Evolutionary conservation across 1,140 invertebrate genomes (phyloP).

Genomic region (Aphelenchoides avenae): DNA sequence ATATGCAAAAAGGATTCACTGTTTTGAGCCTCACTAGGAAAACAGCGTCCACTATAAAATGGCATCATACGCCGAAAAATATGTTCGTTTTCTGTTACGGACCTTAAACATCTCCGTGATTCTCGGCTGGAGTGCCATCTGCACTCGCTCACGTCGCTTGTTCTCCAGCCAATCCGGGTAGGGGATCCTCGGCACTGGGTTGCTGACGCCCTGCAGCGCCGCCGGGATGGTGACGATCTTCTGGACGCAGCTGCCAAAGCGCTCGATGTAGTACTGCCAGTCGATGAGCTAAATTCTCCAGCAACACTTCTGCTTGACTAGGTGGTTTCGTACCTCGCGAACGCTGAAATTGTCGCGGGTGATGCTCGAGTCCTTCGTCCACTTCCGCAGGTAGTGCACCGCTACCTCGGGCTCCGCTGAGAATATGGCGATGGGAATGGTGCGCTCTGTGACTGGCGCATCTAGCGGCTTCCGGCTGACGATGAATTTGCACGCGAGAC

Average conservation of each 20-base stretch:
- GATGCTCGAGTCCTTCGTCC: slow-evolving; percentile 72
- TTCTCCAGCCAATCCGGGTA: slow-evolving; percentile 98
- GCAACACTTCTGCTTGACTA: not conserved
- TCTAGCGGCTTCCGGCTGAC: slow-evolving; percentile 88
- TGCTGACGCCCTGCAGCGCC: slow-evolving; percentile 85
- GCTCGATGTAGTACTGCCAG: slow-evolving; percentile 95
- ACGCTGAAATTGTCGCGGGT: slow-evolving; percentile 78
- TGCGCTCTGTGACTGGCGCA: slow-evolving; percentile 80
- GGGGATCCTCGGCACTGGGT: slow-evolving; percentile 86
- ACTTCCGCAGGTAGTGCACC: slow-evolving; percentile 83
- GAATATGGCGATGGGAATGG: slow-evolving; percentile 92
- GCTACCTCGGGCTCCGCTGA: slow-evolving; percentile 82
- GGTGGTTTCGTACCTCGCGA: slow-evolving; percentile 65
- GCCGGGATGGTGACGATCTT: slow-evolving; percentile 99
- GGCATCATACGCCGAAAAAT: too few species aligned
- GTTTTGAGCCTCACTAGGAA: too few species aligned
- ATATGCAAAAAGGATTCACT: too few species aligned
- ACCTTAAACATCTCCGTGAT: slow-evolving; percentile 84
- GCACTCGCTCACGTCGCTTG: slow-evolving; percentile 84
- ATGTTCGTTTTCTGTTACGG: too few species aligned
- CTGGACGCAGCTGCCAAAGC: slow-evolving; percentile 85
- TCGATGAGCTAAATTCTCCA: slow-evolving; percentile 71
- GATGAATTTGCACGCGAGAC: slow-evolving; percentile 88
- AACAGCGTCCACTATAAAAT: too few species aligned
- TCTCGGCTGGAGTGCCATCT: slow-evolving; percentile 82